Conservation (phyloP, 2,888 invertebrate species). For the Lithophane ornitopus region DNA sequence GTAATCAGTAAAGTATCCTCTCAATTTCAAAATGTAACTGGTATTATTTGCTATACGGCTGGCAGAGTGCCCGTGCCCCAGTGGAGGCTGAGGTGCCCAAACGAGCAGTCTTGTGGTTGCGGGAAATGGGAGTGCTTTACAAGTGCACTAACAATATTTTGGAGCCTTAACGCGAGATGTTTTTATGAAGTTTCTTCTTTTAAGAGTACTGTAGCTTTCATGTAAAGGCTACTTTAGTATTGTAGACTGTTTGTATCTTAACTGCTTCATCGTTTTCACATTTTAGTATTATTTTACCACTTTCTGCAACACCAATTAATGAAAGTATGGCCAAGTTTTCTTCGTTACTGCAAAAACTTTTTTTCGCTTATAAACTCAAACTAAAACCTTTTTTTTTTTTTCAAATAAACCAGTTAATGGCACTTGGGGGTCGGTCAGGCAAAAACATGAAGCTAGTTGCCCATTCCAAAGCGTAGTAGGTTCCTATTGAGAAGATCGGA, state of each 20-base stretch:
- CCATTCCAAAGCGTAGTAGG: no score
- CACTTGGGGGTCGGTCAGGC: not conserved
- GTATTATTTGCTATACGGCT: constrained; percentile 39
- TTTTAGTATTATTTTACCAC: not conserved
- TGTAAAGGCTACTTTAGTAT: not conserved
- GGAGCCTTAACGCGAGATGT: constrained; percentile 1
- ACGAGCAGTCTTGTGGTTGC: constrained; percentile 46
- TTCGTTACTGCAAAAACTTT: not conserved
- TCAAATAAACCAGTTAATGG: not conserved
- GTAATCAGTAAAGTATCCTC: constrained; percentile 39
- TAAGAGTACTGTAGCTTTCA: constrained; percentile 9
- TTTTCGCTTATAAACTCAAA: not conserved
- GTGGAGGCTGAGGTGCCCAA: constrained; percentile 32
- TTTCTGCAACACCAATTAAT: not conserved
- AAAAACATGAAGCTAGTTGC: not conserved
- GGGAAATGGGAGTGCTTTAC: constrained; percentile 51
- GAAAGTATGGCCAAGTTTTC: not conserved
- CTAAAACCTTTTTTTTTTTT: no score
- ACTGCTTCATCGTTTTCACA: not conserved
- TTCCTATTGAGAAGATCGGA: no score
- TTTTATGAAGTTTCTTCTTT: constrained; percentile 7
- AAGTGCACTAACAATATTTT: constrained; percentile 42
- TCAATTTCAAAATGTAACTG: constrained; percentile 30
- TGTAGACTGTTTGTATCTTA: not conserved
- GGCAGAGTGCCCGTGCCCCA: constrained; percentile 46